phyloP scores from a whole-genome alignment of 2,797 vertebrate genomes.

The Helostoma temminkii region DNA sequence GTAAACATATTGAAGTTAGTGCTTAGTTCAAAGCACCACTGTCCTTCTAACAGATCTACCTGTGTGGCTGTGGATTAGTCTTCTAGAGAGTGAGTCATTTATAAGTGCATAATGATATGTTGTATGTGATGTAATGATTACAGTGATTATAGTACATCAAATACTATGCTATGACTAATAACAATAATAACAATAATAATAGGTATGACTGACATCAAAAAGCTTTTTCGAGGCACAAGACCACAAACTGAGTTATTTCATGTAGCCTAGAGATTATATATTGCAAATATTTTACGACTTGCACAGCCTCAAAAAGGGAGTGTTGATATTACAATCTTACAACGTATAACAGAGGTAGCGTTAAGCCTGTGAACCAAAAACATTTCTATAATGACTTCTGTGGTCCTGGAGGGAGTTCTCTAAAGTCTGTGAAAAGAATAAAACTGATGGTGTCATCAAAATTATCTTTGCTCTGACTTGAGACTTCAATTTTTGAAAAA shows the following conservation, averaged over 20 bases:
- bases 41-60: too few relatives aligned
- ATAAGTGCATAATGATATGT: too few relatives aligned
- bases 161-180: too few relatives aligned
- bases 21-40: too few relatives aligned
- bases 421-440: neutral
- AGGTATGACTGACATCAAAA: neutral
- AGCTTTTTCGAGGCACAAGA: too few relatives aligned
- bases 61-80: too few relatives aligned
- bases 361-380: slow-evolving; percentile 5
- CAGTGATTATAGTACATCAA: too few relatives aligned
- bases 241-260: neutral
- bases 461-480: neutral
- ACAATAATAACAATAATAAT: neutral
- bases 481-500: neutral
- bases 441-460: neutral
- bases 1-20: too few relatives aligned
- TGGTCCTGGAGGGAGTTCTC: neutral
- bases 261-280: neutral
- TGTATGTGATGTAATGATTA: too few relatives aligned
- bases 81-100: too few relatives aligned
- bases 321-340: too few relatives aligned
- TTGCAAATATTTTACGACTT: neutral
- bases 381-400: neutral
- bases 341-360: too few relatives aligned
- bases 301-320: slow-evolving; percentile 1